Conservation (phyloP, 2,888 invertebrate genomes). For the Thyatira batis region DNA sequence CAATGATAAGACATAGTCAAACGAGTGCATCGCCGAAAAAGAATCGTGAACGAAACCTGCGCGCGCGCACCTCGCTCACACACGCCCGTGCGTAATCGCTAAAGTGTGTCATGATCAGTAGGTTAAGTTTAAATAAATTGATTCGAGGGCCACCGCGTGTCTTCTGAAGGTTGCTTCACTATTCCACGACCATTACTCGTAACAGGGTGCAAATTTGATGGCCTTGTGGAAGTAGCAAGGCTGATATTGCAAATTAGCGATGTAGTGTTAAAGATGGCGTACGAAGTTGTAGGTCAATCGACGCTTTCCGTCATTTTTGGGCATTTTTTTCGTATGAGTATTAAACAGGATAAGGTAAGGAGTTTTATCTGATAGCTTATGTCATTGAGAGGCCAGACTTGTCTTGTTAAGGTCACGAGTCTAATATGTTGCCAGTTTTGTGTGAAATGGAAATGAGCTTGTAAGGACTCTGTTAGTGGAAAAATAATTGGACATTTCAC, state of each 20-base stretch:
- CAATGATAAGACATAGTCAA: not conserved
- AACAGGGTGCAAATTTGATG: slow-evolving; percentile 18
- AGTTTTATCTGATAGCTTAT: no score
- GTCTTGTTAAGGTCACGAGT: no score
- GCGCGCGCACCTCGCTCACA: slow-evolving; percentile 46
- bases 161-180: slow-evolving; percentile 43
- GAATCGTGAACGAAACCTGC: slow-evolving; percentile 46
- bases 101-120: slow-evolving; percentile 81
- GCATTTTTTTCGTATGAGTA: no score
- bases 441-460: no score
- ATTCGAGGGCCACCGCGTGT: slow-evolving; percentile 58
- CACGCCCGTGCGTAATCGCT: slow-evolving; percentile 64
- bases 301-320: not conserved
- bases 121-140: slow-evolving; percentile 81
- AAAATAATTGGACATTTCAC: no score
- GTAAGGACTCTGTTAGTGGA: no score
- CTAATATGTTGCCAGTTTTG: no score
- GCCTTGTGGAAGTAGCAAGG: slow-evolving; percentile 17
- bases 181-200: slow-evolving; percentile 19
- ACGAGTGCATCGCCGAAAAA: slow-evolving; percentile 52
- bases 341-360: no score
- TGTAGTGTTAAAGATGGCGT: not conserved
- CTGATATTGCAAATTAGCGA: slow-evolving; percentile 8
- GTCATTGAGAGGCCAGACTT: no score
- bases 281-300: not conserved